Evolutionary conservation across 2,113 vertebrate genomes (phyloP), one percentile per base, ranked within the genome.

Genomic region (Stomatorhinus ivindoensis): DNA sequence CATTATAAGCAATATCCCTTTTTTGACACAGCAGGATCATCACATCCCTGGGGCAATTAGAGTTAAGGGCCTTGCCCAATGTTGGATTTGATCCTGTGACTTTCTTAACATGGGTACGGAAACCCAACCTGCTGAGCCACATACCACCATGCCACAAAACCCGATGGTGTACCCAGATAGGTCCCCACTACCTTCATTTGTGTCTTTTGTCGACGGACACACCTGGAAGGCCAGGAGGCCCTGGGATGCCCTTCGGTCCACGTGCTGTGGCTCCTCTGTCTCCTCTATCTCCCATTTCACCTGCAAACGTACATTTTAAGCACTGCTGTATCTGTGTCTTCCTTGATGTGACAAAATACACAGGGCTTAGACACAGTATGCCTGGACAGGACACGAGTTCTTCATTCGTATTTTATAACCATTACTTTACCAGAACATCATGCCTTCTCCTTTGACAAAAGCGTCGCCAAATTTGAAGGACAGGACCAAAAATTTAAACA

Each of bases 281-380:
- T 31, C 98, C 98, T 91, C 95, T 96, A 94, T 99, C 98, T 92
- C 98, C 98, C 92, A 96, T 90, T 92, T 99, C 98, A 96, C 98
- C 98, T 99, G 93, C 7, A 91, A 42, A 92, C 17, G 91, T 0
- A 50, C 21, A 88, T 35, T 89, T 83, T 48, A 21, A 48, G 35
- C 53, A 86, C 46, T 11, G 0, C 9, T 21, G 0, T 27, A 51
- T 42, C 50, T 2, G 3, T 53, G 19, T 44, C 82, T 42, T 84
- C 35, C 5, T 82, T 82, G 65, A 69, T 69, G n/a, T 69, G 69
- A 76, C 39, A 35, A 39, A 19, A 76, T 76, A 39, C 69, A 76
- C 69, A 15, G 13, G 69, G 69, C 69, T 76, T 35, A n/a, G 13
- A 35, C 35, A 76, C 69, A 39, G 3, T 65, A 11, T 65, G 61